Evolutionary conservation across 2,797 vertebrate genomes (phyloP).

Genomic region (Gymnopithys bicolor): DNA sequence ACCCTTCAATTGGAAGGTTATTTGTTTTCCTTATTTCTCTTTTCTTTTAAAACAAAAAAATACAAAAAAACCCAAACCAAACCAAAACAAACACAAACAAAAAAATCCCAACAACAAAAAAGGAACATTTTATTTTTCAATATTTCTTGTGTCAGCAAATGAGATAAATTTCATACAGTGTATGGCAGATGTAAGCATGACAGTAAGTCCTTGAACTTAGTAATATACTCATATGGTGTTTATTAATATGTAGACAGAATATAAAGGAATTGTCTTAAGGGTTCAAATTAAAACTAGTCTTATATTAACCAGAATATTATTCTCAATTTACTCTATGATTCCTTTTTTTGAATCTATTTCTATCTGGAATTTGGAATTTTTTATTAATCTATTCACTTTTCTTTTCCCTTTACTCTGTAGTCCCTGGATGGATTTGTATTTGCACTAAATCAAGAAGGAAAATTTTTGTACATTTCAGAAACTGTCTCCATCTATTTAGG

Average conservation of each 20-base stretch:
- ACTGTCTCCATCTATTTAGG: constrained; percentile 99
- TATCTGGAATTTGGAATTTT: neutral
- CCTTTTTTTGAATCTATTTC: constrained; percentile 16
- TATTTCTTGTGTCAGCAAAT: constrained; percentile 12
- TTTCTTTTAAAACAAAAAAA: neutral
- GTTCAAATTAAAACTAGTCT: neutral
- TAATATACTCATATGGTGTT: neutral
- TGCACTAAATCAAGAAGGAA: constrained; percentile 99
- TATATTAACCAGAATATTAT: neutral
- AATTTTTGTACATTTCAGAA: constrained; percentile 99
- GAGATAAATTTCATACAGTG: neutral
- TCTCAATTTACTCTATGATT: neutral
- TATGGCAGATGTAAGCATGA: neutral
- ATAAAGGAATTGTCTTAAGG: constrained; percentile 20
- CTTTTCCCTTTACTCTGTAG: constrained; percentile 77
- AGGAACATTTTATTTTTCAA: neutral
- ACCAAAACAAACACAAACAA: neutral
- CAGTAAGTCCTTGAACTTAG: constrained; percentile 8
- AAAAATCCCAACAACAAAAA: neutral
- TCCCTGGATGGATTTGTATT: constrained; percentile 99
- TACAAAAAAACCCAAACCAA: neutral
- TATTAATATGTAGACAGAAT: neutral
- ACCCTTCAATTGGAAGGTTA: neutral
- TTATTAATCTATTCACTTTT: constrained; percentile 58
- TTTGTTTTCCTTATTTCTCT: constrained; percentile 44